Evolutionary conservation across 2,888 invertebrate genomes (phyloP).

Genomic region (Stenchaetothrips biformis): DNA sequence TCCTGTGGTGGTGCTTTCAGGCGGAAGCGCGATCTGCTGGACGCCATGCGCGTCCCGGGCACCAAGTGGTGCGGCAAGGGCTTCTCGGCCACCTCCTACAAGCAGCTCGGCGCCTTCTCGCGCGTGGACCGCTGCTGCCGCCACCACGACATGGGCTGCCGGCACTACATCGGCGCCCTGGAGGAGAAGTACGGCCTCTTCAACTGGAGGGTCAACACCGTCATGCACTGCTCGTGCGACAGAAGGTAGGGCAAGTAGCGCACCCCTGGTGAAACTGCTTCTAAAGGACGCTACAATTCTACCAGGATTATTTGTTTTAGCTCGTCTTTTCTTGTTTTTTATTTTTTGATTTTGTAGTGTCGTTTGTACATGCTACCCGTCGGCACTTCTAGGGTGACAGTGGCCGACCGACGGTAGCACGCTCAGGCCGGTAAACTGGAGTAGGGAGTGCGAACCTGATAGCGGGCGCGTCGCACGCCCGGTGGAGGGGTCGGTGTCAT

Average conservation of each 20-base stretch:
- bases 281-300: too few species aligned
- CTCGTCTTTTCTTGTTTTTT: too few species aligned
- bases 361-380: too few species aligned
- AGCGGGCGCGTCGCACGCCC: too few species aligned
- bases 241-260: conserved; percentile 79
- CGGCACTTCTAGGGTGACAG: too few species aligned
- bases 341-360: too few species aligned
- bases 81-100: conserved; percentile 71
- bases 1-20: conserved; percentile 44
- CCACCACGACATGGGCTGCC: conserved; percentile 79
- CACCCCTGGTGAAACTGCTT: too few species aligned
- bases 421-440: too few species aligned
- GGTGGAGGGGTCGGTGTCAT: too few species aligned
- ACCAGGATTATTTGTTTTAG: too few species aligned
- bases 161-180: conserved; percentile 76
- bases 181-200: conserved; percentile 78
- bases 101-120: conserved; percentile 77
- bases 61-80: conserved; percentile 94
- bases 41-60: conserved; percentile 76
- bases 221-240: conserved; percentile 90
- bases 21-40: conserved; percentile 52
- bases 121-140: conserved; percentile 79
- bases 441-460: too few species aligned
- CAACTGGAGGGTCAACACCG: conserved; percentile 84
- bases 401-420: too few species aligned